Evolutionary conservation across 2,797 vertebrate species (phyloP).

Genomic region (Erpetoichthys calabaricus): DNA sequence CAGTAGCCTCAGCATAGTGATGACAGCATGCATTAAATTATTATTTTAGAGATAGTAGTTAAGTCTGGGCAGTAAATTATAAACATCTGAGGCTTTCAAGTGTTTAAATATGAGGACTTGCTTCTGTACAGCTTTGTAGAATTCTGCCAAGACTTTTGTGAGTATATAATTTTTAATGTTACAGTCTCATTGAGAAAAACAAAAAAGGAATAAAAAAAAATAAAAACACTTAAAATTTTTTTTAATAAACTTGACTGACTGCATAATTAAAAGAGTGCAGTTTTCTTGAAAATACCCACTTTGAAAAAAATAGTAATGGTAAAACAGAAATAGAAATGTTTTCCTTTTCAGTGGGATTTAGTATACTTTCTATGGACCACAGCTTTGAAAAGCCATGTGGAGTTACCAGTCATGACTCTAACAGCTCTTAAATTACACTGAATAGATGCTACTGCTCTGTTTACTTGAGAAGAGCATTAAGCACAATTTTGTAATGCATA

Average conservation of each 20-base stretch:
- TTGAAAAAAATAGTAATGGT: no score
- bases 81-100: conserved; percentile 5
- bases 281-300: neutral
- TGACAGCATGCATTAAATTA: conserved; percentile 7
- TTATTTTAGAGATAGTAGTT: conserved; percentile 8
- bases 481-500: no score
- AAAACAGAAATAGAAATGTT: no score
- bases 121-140: conserved; percentile 1
- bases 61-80: conserved; percentile 6
- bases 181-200: neutral
- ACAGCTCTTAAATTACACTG: no score
- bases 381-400: no score
- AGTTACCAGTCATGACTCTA: no score
- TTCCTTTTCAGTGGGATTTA: no score
- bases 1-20: neutral
- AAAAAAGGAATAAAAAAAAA: neutral
- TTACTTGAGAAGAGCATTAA: no score
- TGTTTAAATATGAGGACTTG: conserved; percentile 3
- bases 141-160: conserved; percentile 1
- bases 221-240: neutral
- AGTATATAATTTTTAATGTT: neutral
- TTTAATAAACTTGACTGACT: conserved; percentile 9
- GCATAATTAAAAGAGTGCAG: conserved; percentile 4
- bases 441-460: no score
- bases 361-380: no score